Evolutionary conservation across 2,888 invertebrate species (phyloP), one percentile per base, ranked within the genome.

Genomic region (Apotomis capreana): DNA sequence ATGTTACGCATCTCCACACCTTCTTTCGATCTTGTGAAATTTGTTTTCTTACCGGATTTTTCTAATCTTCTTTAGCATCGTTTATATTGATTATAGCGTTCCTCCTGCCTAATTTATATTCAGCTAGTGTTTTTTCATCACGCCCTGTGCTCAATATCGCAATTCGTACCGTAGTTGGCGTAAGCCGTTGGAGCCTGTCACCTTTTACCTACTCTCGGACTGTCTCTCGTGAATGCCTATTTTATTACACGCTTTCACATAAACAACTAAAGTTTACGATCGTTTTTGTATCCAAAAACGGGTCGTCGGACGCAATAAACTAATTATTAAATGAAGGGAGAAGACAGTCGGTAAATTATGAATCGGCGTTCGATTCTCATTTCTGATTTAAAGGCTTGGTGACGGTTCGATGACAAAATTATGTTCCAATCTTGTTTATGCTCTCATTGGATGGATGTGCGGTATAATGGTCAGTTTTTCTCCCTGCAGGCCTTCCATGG

Each of bases 71-170:
- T 87, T 89, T 89, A 89, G 90, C 90, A 93, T 94, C 94, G 91
- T 94, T 94, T 94, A 93, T 94, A 93, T 93, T 93, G 94, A 94
- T 94, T 94, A 93, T 93, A 89, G 92, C 89, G 90, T 86, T 87
- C 85, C 88, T 89, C 88, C 86, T 83, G 86, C 91, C 93, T 93
- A 91, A 93, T 93, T 93, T 93, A 93, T 93, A 93, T 93, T 93
- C 93, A 91, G 92, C 89, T 89, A 89, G 93, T 91, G 93, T 93
- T 93, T 93, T 93, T 93, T 93, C 93, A 93, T 93, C 93, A 93
- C 92, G 90, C 89, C 87, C 86, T 85, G 92, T 91, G 91, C 89
- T 92, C 92, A 92, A 93, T 92, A 92, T 92, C 90, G 91, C 92
- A 89, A 91, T 92, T 92, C 91, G 93, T 92, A 88, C 90, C 88